A percentile compares a stretch with the other conserved stretches of the same genome.
phyloP scores from a whole-genome alignment of 2,797 vertebrate genomes.

The Diceros bicornis region DNA sequence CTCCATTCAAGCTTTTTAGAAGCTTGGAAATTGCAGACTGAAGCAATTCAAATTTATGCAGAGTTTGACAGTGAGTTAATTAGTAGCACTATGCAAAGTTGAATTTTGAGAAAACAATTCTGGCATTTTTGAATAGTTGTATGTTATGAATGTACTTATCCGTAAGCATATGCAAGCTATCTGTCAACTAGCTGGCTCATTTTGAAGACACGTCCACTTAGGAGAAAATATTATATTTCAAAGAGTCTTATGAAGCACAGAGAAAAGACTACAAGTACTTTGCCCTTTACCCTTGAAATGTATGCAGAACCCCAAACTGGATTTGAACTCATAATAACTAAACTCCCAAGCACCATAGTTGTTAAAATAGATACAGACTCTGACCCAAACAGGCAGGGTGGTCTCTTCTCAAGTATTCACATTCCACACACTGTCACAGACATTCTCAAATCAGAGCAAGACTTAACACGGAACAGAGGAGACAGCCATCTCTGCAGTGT shows the following conservation, averaged over 20 bases:
- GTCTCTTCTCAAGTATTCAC: conserved; percentile 77
- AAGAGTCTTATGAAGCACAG: conserved; percentile 71
- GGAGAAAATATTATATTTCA: conserved; percentile 84
- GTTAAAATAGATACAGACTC: conserved; percentile 82
- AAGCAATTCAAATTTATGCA: conserved; percentile 83
- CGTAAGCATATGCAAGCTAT: conserved; percentile 82
- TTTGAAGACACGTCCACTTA: conserved; percentile 81
- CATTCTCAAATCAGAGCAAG: conserved; percentile 51
- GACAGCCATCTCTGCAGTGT: not conserved
- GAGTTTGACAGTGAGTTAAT: conserved; percentile 83
- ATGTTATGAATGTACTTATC: conserved; percentile 71
- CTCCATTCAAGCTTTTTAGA: conserved; percentile 72
- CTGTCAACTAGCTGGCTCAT: conserved; percentile 77
- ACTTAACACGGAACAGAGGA: not conserved
- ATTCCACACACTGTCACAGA: conserved; percentile 68
- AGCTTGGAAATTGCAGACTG: conserved; percentile 69
- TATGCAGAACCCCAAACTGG: conserved; percentile 72
- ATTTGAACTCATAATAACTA: conserved; percentile 77
- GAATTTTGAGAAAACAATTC: conserved; percentile 80
- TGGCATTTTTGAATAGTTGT: conserved; percentile 78
- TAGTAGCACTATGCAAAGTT: conserved; percentile 80
- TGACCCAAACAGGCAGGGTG: conserved; percentile 84
- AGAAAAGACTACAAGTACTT: conserved; percentile 76
- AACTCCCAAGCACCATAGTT: conserved; percentile 79
- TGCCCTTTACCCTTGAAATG: conserved; percentile 83